Base-by-base conservation (phyloP, 2,888 invertebrate genomes). In the Entomobrya proxima region DNA sequence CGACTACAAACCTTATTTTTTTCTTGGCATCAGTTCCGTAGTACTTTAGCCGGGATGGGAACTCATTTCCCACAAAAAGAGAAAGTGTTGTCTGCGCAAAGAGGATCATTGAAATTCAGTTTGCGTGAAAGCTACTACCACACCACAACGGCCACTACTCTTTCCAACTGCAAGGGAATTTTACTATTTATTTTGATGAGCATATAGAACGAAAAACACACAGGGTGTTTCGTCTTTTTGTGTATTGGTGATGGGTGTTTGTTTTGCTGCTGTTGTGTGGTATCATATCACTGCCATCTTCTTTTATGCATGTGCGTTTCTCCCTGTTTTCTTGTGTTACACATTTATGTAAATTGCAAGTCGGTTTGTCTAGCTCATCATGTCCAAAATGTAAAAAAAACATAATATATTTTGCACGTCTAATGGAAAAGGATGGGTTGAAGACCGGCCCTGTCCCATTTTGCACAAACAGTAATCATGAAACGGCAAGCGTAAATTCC, bases 21-120 rank as follows among this genome's bases (percentile, higher is more conserved):
- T n/a, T 32, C 61, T 35, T 32, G 61, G 3, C 35, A 18, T n/a
- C n/a, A n/a, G n/a, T n/a, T n/a, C n/a, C n/a, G n/a, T n/a, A n/a
- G n/a, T n/a, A n/a, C n/a, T n/a, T n/a, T n/a, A n/a, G n/a, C n/a
- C n/a, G n/a, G n/a, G n/a, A n/a, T n/a, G n/a, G n/a, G n/a, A n/a
- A n/a, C n/a, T n/a, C n/a, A n/a, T n/a, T n/a, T n/a, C n/a, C n/a
- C n/a, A n/a, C n/a, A n/a, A n/a, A n/a, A n/a, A n/a, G 5, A 30
- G 40, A 30, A 21, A 64, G 21, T 32, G 13, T 18, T n/a, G n/a
- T n/a, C n/a, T n/a, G n/a, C n/a, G n/a, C n/a, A n/a, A 67, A 35
- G 24, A n/a, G 11, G 37, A 40, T 67, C 67, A 67, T 67, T 67
- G 67, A 37, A 67, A 67, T 67, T 67, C 67, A 18, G 67, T 18